Evolutionary conservation across 1,140 invertebrate genomes (phyloP), one percentile per base, ranked within the genome.

Genomic region (Theocolax elegans): DNA sequence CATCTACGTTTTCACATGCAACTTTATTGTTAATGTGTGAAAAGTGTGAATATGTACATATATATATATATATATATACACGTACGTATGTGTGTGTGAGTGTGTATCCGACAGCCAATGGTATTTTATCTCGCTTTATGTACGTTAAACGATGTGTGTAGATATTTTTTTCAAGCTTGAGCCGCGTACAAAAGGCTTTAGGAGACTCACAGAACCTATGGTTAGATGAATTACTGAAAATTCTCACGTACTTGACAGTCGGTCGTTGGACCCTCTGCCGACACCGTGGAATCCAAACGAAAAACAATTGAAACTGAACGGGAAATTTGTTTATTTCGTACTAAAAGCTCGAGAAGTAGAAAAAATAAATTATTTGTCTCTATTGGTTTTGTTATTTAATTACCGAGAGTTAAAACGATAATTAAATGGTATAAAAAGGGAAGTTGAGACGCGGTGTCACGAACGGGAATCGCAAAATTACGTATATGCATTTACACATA

Each of bases 391-490:
- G n/a, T n/a, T n/a, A n/a, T n/a, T n/a, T n/a, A n/a, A n/a, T n/a
- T n/a, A n/a, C n/a, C n/a, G n/a, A n/a, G n/a, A n/a, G n/a, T n/a
- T n/a, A n/a, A n/a, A n/a, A n/a, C n/a, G n/a, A n/a, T n/a, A n/a
- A n/a, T n/a, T n/a, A n/a, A n/a, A n/a, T n/a, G n/a, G n/a, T n/a
- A n/a, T n/a, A n/a, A n/a, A n/a, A n/a, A n/a, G n/a, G n/a, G n/a
- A n/a, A n/a, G n/a, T n/a, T 8, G 21, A 35, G 4, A 35, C 38
- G 35, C 12, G 17, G 38, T 10, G 21, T n/a, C 6, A n/a, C 13
- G 40, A 66, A 56, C 38, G 51, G 53, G 21, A 56, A 29, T 44
- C 17, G 35, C 49, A 23, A 66, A 54, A 56, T 53, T 65, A 42
- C 48, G 48, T 58, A 58, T 21, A 21, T 31, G 21, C 19, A 8